phyloP scores from a whole-genome alignment of 2,113 vertebrate species.

The Callospermophilus lateralis region DNA sequence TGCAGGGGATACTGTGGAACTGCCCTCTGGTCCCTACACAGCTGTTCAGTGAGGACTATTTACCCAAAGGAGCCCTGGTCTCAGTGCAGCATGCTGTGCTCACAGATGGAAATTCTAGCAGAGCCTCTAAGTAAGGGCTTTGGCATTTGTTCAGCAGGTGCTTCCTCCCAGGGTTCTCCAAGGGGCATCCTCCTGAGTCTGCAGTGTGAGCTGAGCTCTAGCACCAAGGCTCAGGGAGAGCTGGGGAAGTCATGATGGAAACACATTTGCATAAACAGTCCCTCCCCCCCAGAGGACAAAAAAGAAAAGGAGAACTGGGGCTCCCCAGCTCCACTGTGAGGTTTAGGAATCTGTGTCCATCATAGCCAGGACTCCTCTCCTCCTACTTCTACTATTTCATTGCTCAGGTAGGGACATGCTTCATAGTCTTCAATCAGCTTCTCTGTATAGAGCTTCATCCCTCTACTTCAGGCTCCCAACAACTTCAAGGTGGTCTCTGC shows the following conservation, averaged over 20 bases:
- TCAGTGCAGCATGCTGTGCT: rapidly evolving
- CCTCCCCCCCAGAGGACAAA: neutral
- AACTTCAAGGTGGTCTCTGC: neutral
- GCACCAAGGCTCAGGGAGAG: neutral
- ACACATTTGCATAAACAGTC: neutral
- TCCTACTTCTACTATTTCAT: neutral
- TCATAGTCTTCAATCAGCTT: too few relatives aligned
- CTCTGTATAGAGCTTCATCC: too few relatives aligned
- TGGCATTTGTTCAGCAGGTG: neutral
- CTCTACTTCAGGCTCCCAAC: neutral
- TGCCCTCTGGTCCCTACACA: too few relatives aligned
- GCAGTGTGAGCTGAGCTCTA: neutral
- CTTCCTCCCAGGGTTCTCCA: neutral
- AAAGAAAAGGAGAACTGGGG: neutral
- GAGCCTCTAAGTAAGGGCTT: neutral
- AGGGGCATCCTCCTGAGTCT: neutral
- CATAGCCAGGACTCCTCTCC: neutral
- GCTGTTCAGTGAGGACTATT: neutral
- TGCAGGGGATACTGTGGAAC: neutral
- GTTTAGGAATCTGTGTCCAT: neutral
- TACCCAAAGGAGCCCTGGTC: too few relatives aligned
- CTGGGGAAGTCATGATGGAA: neutral
- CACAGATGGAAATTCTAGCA: neutral
- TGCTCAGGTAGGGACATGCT: neutral
- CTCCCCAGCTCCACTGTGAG: neutral